Base-by-base conservation (phyloP, 2,888 invertebrate species). In the Crossocerus cetratus region DNA sequence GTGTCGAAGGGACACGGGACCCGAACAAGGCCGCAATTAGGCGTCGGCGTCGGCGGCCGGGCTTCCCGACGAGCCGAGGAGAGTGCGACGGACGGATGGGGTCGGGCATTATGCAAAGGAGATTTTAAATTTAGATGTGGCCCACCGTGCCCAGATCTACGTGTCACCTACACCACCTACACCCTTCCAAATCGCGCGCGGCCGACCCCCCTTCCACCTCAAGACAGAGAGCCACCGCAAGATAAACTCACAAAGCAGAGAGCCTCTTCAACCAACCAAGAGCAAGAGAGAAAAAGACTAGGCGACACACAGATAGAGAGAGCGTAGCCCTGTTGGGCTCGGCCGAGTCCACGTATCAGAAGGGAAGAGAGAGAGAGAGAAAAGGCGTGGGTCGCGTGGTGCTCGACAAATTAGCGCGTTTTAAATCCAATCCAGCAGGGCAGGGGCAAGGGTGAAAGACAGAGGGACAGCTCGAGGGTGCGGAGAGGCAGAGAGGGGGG, bases 61-160 rank as follows among this genome's bases (percentile, higher is more conserved):
- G 83, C 79, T 82, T 83, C 82, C 70, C 81, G 81, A 71, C 80
- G 78, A 77, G 74, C 75, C 11, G 32, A 5, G 32, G 8, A 32
- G 32, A 32, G 32, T 32, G 11, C 32, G 32, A 32, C 32, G 32
- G 32, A 32, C 32, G 32, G 80, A 82, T 83, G 76, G 75, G 82
- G 83, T 79, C 74, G 82, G 84, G 84, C 83, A 89, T 90, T 90
- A 90, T 90, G 90, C 88, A 89, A 89, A 90, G 83, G 80, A 87
- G 87, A 90, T 90, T 90, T 89, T 88, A 88, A 89, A 90, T 90
- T 89, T 86, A 88, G 87, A 89, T 89, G 88, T 82, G 84, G 83
- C 83, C 84, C 81, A 77, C 81, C 81, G 73, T 82, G 75, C 73
- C 77, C 78, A 65, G 74, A 65, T 74, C 65, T 49, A 73, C 69